Evolutionary conservation across 2,888 invertebrate genomes (phyloP).

Genomic region (Macrosiphum euphorbiae): DNA sequence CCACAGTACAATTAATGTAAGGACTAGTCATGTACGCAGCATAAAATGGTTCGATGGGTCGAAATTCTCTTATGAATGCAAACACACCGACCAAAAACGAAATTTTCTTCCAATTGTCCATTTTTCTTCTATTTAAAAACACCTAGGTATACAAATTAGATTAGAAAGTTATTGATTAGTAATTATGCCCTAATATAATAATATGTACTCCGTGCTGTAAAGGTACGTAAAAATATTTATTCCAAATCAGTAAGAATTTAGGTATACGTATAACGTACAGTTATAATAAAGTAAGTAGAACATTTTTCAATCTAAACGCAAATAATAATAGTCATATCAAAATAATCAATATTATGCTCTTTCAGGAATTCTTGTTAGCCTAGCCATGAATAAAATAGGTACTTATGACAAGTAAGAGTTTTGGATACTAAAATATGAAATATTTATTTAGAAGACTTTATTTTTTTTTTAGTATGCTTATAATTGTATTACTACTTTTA

Average conservation of each 20-base stretch:
- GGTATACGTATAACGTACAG: not conserved
- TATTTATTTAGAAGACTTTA: not conserved
- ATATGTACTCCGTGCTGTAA: not conserved
- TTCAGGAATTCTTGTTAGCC: not conserved
- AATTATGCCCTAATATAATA: not conserved
- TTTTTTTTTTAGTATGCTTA: not conserved
- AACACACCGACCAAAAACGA: conserved; percentile 81
- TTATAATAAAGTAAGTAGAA: not conserved
- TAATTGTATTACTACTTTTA: not conserved
- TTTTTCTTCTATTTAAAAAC: conserved; percentile 5
- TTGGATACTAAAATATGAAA: not conserved
- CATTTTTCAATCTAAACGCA: not conserved
- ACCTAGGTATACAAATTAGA: not conserved
- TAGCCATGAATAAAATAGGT: not conserved
- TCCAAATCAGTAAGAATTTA: too few species aligned
- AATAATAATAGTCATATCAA: not conserved
- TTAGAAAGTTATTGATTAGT: not conserved
- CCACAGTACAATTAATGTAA: conserved; percentile 73
- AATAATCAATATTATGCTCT: not conserved
- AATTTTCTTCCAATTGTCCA: conserved; percentile 69
- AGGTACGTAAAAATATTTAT: not conserved
- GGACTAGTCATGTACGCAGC: conserved; percentile 78
- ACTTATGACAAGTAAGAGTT: not conserved
- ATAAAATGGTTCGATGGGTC: conserved; percentile 90
- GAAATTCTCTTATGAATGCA: conserved; percentile 85